Evolutionary conservation across 2,797 vertebrate genomes (phyloP).

Genomic region (Liasis olivaceus): DNA sequence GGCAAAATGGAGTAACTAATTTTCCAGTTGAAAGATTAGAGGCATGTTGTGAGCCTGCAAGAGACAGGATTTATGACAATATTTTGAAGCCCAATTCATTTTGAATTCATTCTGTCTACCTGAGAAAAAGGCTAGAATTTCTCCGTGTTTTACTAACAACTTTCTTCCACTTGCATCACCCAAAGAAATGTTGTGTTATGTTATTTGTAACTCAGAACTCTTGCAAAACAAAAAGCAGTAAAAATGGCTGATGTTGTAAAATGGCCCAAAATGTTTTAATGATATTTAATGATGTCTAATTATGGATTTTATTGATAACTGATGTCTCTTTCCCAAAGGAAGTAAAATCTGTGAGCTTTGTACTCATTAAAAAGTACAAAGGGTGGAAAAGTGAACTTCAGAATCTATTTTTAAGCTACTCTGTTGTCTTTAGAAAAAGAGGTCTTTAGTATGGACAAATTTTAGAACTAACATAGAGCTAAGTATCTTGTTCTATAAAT

Average conservation of each 20-base stretch:
- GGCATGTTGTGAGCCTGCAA: background rate
- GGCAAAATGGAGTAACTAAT: conserved; percentile 20
- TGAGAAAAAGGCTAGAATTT: background rate
- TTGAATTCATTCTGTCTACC: background rate
- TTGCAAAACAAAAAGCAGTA: background rate
- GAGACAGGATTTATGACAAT: conserved; percentile 23
- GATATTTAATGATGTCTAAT: background rate
- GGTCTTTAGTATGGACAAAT: background rate
- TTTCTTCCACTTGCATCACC: background rate
- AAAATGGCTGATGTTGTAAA: conserved; percentile 7
- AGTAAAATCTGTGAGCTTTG: background rate
- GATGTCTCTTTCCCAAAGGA: background rate
- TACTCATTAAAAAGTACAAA: conserved; percentile 23
- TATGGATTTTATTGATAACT: background rate
- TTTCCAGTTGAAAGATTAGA: conserved; percentile 18
- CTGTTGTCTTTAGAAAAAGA: background rate
- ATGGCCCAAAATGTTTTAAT: conserved; percentile 2
- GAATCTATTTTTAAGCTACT: background rate
- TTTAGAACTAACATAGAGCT: conserved; percentile 6
- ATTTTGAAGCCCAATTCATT: background rate
- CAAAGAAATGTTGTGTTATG: conserved; percentile 3
- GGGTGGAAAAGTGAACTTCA: background rate
- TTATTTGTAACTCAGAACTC: background rate
- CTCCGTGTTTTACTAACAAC: conserved; percentile 6
- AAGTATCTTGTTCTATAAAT: conserved; percentile 5